A percentile compares a stretch with the other conserved stretches of the same genome.
These are phyloP conservation scores for Brachyptera risi DNA, from an alignment of 2,888 invertebrate species.

Conservation along the genomic window DNA sequence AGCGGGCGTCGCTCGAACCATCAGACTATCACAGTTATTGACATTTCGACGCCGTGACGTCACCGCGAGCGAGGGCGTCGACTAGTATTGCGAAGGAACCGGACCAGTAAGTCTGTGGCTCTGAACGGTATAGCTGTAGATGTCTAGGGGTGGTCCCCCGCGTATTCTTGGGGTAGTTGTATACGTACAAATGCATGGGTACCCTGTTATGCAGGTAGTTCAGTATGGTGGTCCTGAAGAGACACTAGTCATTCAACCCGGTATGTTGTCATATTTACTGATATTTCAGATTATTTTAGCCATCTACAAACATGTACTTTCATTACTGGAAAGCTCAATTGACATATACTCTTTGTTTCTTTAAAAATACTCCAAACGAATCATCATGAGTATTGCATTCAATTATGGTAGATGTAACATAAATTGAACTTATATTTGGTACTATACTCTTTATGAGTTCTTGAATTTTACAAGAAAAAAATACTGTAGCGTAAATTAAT, in stretches of 20 bases:
- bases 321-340: too few relatives aligned
- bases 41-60: not conserved
- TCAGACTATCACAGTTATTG: not conserved
- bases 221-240: slow-evolving; percentile 55
- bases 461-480: too few relatives aligned
- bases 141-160: not conserved
- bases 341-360: too few relatives aligned
- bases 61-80: not conserved
- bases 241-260: slow-evolving; percentile 8
- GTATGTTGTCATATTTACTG: too few relatives aligned
- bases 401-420: too few relatives aligned
- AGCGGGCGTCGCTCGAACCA: slow-evolving; percentile 3
- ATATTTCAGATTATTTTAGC: too few relatives aligned
- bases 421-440: too few relatives aligned
- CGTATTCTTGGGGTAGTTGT: not conserved
- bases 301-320: too few relatives aligned
- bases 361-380: too few relatives aligned
- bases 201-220: slow-evolving; percentile 63
- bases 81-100: not conserved
- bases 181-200: slow-evolving; percentile 52
- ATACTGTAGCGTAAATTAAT: too few relatives aligned
- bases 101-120: not conserved
- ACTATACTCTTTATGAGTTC: too few relatives aligned
- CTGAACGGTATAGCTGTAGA: not conserved
- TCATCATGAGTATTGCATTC: too few relatives aligned